Percentiles rank a stretch among this genome's conserved stretches.
phyloP scores from a whole-genome alignment of 2,888 invertebrate genomes.

The Bugulina stolonifera region DNA sequence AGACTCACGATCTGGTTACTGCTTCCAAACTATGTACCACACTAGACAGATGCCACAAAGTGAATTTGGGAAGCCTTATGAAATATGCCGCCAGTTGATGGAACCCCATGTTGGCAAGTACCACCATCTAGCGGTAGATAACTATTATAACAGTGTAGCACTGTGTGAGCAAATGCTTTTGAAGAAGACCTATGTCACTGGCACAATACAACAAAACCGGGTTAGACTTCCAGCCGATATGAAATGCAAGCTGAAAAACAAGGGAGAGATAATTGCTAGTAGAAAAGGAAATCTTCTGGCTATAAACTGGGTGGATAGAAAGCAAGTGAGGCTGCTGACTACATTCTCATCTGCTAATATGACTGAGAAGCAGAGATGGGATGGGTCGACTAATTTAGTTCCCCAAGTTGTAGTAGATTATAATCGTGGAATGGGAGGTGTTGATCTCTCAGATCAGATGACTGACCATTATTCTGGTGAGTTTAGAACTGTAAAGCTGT shows the following conservation, averaged over 20 bases:
- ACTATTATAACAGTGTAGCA: not conserved
- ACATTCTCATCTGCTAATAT: not conserved
- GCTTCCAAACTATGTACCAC: not conserved
- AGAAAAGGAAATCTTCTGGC: not conserved
- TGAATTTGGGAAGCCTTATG: not conserved
- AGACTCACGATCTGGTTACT: not conserved
- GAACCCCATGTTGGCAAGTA: not conserved
- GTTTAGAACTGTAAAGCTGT: not conserved
- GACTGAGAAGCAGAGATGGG: not conserved
- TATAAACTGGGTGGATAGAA: not conserved
- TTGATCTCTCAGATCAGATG: not conserved
- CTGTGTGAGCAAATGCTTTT: not conserved
- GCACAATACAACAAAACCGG: not conserved
- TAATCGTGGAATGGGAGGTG: not conserved
- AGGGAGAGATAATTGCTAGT: not conserved
- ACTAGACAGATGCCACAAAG: not conserved
- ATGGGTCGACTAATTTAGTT: not conserved
- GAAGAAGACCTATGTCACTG: not conserved
- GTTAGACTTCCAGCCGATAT: not conserved
- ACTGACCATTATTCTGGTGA: not conserved
- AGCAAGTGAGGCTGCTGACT: not conserved
- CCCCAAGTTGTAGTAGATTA: not conserved
- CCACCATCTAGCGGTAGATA: not conserved
- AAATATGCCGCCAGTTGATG: not conserved
- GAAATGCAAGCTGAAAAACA: not conserved